Evolutionary conservation across 2,888 invertebrate species (phyloP).

Genomic region (Crossocerus cetratus): DNA sequence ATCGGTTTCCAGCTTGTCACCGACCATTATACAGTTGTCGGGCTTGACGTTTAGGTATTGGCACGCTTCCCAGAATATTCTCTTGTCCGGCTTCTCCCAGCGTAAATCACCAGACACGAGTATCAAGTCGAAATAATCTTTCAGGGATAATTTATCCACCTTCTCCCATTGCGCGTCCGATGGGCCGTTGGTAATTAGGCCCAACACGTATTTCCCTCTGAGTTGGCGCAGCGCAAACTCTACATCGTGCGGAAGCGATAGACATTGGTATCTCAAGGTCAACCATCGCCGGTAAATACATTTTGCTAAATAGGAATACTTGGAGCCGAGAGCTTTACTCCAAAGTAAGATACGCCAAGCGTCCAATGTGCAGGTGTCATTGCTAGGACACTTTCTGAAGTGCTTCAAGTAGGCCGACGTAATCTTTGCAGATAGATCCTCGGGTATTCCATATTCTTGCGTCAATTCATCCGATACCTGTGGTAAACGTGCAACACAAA

Average conservation of each 20-base stretch:
- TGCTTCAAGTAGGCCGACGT: conserved; percentile 85
- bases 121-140: conserved; percentile 87
- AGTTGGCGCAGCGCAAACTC: conserved; percentile 84
- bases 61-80: conserved; percentile 90
- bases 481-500: neutral
- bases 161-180: conserved; percentile 94
- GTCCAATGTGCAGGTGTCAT: conserved; percentile 84
- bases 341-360: conserved; percentile 88
- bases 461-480: conserved; percentile 80
- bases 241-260: conserved; percentile 84
- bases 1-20: conserved; percentile 92
- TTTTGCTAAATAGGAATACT: conserved; percentile 84
- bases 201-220: conserved; percentile 86
- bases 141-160: conserved; percentile 84
- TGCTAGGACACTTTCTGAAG: conserved; percentile 90
- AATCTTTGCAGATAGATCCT: conserved; percentile 82
- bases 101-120: conserved; percentile 90
- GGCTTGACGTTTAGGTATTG: conserved; percentile 86
- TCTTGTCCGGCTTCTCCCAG: conserved; percentile 91
- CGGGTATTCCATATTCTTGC: conserved; percentile 83
- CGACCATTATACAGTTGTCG: conserved; percentile 89
- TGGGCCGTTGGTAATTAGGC: conserved; percentile 91
- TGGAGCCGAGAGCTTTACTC: conserved; percentile 86
- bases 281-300: conserved; percentile 88
- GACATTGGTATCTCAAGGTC: conserved; percentile 86